These are phyloP conservation scores for Pseudomyrmex gracilis DNA, from an alignment of 1,140 invertebrate genomes.

Conservation along the genomic window DNA sequence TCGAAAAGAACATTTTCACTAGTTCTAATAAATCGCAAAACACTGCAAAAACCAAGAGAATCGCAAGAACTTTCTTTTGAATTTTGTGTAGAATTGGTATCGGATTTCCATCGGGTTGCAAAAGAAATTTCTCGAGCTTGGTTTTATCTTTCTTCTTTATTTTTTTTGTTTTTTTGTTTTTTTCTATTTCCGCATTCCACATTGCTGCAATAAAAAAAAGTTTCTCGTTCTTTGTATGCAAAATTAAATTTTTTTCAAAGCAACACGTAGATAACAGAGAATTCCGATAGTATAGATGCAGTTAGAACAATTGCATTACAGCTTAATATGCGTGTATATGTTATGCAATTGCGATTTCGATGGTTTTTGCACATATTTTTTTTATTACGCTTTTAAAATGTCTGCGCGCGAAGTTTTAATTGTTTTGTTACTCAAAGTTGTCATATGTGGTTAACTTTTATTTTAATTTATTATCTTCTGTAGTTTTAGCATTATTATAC, in stretches of 20 bases:
- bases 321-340: conserved; percentile 32
- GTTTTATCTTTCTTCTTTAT: neutral
- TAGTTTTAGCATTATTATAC: no score
- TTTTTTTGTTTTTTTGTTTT: no score
- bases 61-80: neutral
- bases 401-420: neutral
- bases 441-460: no score
- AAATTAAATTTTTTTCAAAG: conserved; percentile 49
- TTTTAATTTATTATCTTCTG: no score
- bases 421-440: conserved; percentile 1
- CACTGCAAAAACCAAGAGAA: conserved; percentile 1
- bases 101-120: conserved; percentile 4
- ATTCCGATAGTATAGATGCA: conserved; percentile 1
- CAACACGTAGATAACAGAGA: conserved; percentile 23
- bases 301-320: conserved; percentile 24
- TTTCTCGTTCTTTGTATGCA: neutral
- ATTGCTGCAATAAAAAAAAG: neutral
- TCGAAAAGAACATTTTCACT: neutral
- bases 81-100: conserved; percentile 28
- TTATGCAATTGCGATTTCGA: neutral
- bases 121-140: conserved; percentile 24
- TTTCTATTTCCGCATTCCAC: no score
- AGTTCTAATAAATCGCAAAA: conserved; percentile 5
- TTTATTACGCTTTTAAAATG: conserved; percentile 36
- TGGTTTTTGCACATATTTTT: conserved; percentile 2